These are phyloP conservation scores for Enteromius treurensis DNA, from an alignment of 2,797 vertebrate genomes.

Conservation along the genomic window DNA sequence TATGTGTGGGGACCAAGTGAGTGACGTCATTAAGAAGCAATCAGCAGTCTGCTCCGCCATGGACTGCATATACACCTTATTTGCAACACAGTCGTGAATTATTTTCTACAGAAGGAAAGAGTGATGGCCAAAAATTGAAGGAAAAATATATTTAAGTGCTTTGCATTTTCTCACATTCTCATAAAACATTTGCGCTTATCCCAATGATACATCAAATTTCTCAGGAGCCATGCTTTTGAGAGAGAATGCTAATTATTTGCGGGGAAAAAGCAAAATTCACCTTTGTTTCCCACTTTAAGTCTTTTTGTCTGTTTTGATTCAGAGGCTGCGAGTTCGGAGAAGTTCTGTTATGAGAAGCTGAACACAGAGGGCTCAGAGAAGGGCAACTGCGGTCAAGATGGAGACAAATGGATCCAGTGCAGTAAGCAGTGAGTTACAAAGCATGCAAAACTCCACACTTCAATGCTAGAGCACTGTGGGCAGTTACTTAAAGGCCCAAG, in stretches of 20 bases:
- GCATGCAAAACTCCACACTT: background rate
- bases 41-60: background rate
- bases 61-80: background rate
- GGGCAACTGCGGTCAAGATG: slow-evolving; percentile 95
- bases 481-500: background rate
- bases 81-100: background rate
- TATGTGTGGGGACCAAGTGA: slow-evolving; percentile 97
- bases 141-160: background rate
- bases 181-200: background rate
- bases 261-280: background rate
- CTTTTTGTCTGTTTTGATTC: slow-evolving; percentile 27
- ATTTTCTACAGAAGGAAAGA: background rate
- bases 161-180: background rate
- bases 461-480: background rate
- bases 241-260: background rate
- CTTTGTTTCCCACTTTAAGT: slow-evolving; percentile 6
- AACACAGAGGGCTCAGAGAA: slow-evolving; percentile 98
- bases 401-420: slow-evolving; percentile 93
- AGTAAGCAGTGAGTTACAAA: slow-evolving; percentile 93
- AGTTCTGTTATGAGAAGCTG: slow-evolving; percentile 98
- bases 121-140: no score
- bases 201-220: background rate
- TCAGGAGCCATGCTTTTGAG: no score
- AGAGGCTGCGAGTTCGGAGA: slow-evolving; percentile 94
- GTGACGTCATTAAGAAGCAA: slow-evolving; percentile 63